phyloP scores from a whole-genome alignment of 1,140 invertebrate genomes.

The Drosophila littoralis region DNA sequence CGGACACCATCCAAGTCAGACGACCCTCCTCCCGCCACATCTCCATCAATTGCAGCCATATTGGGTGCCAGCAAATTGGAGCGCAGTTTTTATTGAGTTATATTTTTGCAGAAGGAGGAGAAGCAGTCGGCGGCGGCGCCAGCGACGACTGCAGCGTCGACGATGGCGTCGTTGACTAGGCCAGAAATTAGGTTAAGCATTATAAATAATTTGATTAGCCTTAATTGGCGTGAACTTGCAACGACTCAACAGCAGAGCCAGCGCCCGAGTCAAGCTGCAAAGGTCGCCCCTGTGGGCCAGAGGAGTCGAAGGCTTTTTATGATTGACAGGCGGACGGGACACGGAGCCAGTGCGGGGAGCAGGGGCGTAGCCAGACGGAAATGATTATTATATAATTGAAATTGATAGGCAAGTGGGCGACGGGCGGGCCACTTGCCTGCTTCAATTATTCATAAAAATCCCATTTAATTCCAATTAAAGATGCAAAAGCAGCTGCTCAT shows the following conservation, averaged over 20 bases:
- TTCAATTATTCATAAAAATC: slow-evolving; percentile 75
- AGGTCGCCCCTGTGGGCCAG: slow-evolving; percentile 16
- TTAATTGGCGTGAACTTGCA: slow-evolving; percentile 78
- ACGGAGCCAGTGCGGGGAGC: background rate
- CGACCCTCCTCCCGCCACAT: background rate
- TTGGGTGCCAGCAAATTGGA: slow-evolving; percentile 48
- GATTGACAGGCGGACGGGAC: slow-evolving; percentile 59
- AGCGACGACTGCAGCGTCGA: slow-evolving; percentile 11
- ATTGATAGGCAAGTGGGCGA: slow-evolving; percentile 63
- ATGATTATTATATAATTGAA: slow-evolving; percentile 83
- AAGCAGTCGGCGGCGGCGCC: background rate
- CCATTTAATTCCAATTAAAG: slow-evolving; percentile 79
- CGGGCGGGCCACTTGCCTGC: slow-evolving; percentile 36
- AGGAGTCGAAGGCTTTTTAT: slow-evolving; percentile 46
- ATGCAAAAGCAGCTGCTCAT: slow-evolving; percentile 71
- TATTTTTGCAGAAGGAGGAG: background rate
- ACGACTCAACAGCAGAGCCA: slow-evolving; percentile 15
- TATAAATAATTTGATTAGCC: slow-evolving; percentile 83
- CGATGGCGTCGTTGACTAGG: slow-evolving; percentile 54
- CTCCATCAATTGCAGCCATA: slow-evolving; percentile 26
- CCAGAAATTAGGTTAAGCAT: slow-evolving; percentile 80
- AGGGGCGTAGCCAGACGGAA: slow-evolving; percentile 59
- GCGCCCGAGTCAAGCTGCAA: slow-evolving; percentile 12
- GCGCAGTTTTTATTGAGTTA: slow-evolving; percentile 78
- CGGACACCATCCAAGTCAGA: background rate